phyloP scores from a whole-genome alignment of 1,140 invertebrate species.

The Mizuhopecten yessoensis region DNA sequence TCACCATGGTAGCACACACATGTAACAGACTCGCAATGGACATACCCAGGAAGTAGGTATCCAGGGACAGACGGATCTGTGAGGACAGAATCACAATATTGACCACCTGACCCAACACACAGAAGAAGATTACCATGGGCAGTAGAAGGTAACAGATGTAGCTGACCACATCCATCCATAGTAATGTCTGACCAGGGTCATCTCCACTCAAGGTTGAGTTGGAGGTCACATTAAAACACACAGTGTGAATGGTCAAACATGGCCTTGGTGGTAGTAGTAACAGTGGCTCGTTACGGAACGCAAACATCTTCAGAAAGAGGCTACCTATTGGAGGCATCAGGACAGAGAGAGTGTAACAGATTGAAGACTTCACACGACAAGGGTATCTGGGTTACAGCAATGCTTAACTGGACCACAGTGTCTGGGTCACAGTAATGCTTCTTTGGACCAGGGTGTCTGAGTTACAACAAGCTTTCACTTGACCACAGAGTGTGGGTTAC shows the following conservation, averaged over 20 bases:
- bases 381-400: too few species aligned
- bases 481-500: too few species aligned
- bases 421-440: too few species aligned
- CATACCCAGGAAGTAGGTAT: conserved; percentile 79
- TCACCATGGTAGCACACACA: conserved; percentile 65
- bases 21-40: conserved; percentile 73
- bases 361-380: too few species aligned
- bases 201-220: background rate
- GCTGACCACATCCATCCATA: conserved; percentile 77
- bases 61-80: conserved; percentile 73
- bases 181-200: conserved; percentile 43
- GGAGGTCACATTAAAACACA: conserved; percentile 61
- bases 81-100: conserved; percentile 74
- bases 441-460: too few species aligned
- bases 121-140: conserved; percentile 74
- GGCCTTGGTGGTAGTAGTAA: conserved; percentile 71
- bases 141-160: conserved; percentile 77
- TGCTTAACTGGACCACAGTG: too few species aligned
- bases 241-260: conserved; percentile 71
- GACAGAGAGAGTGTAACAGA: too few species aligned
- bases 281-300: conserved; percentile 65
- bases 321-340: background rate
- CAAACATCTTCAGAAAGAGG: background rate
- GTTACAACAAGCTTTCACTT: too few species aligned
- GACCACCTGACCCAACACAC: conserved; percentile 74